Evolutionary conservation across 2,113 vertebrate species (phyloP), one percentile per base, ranked within the genome.

Genomic region (Xiphophorus maculatus): DNA sequence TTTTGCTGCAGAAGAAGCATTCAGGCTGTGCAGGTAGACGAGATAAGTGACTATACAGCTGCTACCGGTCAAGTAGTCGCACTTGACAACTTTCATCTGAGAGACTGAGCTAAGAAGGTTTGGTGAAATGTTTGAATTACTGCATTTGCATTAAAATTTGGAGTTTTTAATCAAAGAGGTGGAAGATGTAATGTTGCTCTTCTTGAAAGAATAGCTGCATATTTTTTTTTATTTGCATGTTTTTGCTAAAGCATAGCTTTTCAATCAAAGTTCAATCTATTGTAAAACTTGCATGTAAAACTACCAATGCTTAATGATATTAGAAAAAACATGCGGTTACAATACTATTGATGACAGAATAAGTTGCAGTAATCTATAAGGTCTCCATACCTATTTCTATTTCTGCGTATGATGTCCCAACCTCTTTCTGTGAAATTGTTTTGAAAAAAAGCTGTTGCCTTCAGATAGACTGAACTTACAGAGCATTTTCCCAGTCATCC

Each of bases 71-170:
- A 74, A 71, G 62, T 71, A 68, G 77, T 82, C 82, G 82, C 61
- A 37, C 71, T 77, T 67, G 71, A 83, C 71, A 79, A 81, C 72
- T 78, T 87, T 87, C 66, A 70, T 15, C 63, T 9, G 3, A 65
- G 32, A 61, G 13, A 30, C 74, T 79, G 66, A 70, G 62, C 70
- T 19, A 61, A 35, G 67, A 60, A 71, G 65, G 60, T 69, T 73
- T 84, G 28, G 37, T 44, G 74, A 62, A 70, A 15, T 35, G 29
- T 78, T 25, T 76, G 40, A 81, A 66, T 14, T 48, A n/a, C 61
- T 63, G 29, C 67, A 32, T 62, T 17, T 6, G 13, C 58, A 51
- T 33, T 2, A 1, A 25, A n/a, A 69, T 66, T 5, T 4, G 9
- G 25, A 74, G 73, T 63, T 73, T 69, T 65, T 30, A 42, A 25